Evolutionary conservation across 2,888 invertebrate species (phyloP).

Genomic region (Philaethria dido): DNA sequence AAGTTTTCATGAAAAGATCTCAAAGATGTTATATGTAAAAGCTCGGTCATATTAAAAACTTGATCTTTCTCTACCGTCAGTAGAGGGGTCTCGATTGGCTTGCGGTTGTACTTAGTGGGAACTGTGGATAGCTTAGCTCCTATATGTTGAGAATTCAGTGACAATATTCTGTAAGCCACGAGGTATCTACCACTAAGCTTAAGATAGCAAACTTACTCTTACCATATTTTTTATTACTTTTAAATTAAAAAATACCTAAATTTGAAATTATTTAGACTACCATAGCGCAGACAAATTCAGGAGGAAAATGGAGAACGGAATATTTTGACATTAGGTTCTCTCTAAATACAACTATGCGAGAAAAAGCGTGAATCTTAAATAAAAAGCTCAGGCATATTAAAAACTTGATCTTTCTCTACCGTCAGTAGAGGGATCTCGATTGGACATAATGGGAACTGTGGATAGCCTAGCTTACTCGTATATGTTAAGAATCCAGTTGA

Average conservation of each 20-base stretch:
- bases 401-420: conserved; percentile 1
- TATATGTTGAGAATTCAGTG: background rate
- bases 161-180: conserved; percentile 2
- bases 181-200: background rate
- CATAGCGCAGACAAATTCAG: no score
- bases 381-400: background rate
- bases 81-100: conserved; percentile 9
- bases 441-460: conserved; percentile 3
- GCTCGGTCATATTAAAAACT: background rate
- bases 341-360: no score
- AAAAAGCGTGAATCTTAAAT: no score
- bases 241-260: no score
- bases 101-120: conserved; percentile 7
- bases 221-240: no score
- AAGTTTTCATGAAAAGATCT: background rate
- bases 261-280: no score
- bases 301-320: no score
- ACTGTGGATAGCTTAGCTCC: background rate
- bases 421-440: conserved; percentile 6
- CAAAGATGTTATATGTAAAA: background rate
- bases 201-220: background rate
- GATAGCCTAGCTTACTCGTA: background rate
- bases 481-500: background rate
- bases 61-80: conserved; percentile 5
- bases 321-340: no score